These are phyloP conservation scores for Sesia apiformis DNA, from an alignment of 2,888 invertebrate species.

Conservation along the genomic window DNA sequence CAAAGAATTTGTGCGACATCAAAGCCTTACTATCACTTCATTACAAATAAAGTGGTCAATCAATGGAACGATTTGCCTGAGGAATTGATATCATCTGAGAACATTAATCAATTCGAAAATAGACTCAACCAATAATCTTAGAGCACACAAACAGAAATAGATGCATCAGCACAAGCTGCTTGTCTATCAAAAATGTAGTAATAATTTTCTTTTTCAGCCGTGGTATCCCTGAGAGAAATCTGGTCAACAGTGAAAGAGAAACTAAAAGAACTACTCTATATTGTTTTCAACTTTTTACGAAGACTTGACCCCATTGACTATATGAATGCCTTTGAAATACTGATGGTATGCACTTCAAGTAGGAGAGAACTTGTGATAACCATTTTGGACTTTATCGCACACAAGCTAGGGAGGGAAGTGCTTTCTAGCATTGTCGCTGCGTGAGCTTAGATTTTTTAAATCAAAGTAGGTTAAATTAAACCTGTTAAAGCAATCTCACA, in stretches of 20 bases:
- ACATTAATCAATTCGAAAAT: too few species aligned
- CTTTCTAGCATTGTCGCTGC: constrained; percentile 35
- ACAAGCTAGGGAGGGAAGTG: constrained; percentile 41
- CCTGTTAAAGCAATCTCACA: background rate
- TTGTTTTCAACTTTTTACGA: constrained; percentile 46
- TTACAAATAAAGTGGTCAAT: too few species aligned
- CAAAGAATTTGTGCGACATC: too few species aligned
- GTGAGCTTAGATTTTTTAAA: constrained; percentile 5
- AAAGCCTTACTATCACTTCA: too few species aligned
- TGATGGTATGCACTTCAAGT: constrained; percentile 36
- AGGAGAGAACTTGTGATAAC: constrained; percentile 39
- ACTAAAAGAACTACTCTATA: constrained; percentile 39
- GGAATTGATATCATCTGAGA: too few species aligned
- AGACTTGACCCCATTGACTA: constrained; percentile 39
- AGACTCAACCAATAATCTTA: too few species aligned
- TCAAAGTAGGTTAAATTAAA: background rate
- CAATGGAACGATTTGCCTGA: too few species aligned
- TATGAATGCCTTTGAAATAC: constrained; percentile 31
- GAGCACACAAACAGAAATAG: too few species aligned
- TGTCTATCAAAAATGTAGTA: too few species aligned
- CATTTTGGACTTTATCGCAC: constrained; percentile 45
- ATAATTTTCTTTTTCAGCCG: constrained; percentile 26
- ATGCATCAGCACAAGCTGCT: too few species aligned
- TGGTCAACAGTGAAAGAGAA: constrained; percentile 42
- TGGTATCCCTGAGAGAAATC: constrained; percentile 44